Percentiles rank a stretch among this genome's conserved stretches.
phyloP scores from a whole-genome alignment of 2,113 vertebrate species.

The Phrynosoma platyrhinos region DNA sequence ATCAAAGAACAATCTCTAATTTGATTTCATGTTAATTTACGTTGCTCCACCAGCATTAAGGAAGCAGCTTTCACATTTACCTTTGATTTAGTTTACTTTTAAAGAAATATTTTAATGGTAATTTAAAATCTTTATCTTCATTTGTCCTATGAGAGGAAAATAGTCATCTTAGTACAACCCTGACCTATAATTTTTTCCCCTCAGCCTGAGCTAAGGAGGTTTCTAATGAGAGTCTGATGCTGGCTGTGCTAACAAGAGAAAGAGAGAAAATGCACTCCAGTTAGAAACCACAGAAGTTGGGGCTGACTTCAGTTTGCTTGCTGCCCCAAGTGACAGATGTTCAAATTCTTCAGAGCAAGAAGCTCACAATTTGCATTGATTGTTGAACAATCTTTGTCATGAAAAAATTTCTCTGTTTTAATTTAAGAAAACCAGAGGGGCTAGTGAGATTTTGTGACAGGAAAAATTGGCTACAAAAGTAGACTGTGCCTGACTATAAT shows the following conservation, averaged over 20 bases:
- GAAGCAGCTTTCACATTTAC: constrained; percentile 21
- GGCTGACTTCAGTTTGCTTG: constrained; percentile 1
- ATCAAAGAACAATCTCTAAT: constrained; percentile 50
- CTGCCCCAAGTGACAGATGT: background rate
- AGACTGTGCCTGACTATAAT: background rate
- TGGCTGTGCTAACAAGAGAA: background rate
- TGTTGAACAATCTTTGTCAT: background rate
- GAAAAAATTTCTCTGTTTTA: background rate
- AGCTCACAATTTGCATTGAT: background rate
- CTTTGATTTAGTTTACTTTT: constrained; percentile 41
- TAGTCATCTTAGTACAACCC: constrained; percentile 1
- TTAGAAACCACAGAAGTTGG: constrained; percentile 11
- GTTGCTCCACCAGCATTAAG: constrained; percentile 19
- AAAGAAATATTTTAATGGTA: background rate
- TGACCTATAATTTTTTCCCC: constrained; percentile 25
- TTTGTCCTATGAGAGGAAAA: background rate
- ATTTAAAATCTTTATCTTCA: background rate
- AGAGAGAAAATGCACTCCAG: constrained; percentile 21
- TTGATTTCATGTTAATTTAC: constrained; percentile 55
- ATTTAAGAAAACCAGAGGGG: background rate
- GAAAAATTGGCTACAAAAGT: background rate
- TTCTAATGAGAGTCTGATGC: constrained; percentile 27
- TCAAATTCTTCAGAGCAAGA: constrained; percentile 4
- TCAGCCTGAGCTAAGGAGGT: background rate
- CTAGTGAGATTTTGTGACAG: background rate